Conservation (phyloP, 1,140 invertebrate genomes). For the Holotrichia oblita region DNA sequence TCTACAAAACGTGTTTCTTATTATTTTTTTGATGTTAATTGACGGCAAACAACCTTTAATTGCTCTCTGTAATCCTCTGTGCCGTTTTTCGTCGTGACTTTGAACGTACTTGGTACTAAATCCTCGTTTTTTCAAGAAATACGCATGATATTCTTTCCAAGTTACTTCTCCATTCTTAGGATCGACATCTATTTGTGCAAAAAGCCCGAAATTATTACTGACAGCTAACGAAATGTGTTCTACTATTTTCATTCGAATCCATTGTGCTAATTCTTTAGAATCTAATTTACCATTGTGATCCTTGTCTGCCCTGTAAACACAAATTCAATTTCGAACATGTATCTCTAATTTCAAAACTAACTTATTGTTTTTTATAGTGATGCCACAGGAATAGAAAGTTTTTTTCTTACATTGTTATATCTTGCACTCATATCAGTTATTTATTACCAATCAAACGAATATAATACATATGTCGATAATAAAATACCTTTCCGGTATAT, state of each 20-base stretch:
- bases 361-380: too few species aligned
- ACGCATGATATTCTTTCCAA: constrained; percentile 82
- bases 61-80: constrained; percentile 63
- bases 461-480: too few species aligned
- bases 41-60: constrained; percentile 61
- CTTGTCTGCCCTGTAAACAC: constrained; percentile 71
- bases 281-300: constrained; percentile 71
- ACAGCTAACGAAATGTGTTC: constrained; percentile 79
- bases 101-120: constrained; percentile 71
- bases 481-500: too few species aligned
- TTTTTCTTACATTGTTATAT: too few species aligned
- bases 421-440: too few species aligned
- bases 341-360: too few species aligned
- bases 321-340: not conserved
- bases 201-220: constrained; percentile 77
- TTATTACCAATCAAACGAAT: too few species aligned
- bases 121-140: constrained; percentile 76
- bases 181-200: constrained; percentile 76
- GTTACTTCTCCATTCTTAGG: constrained; percentile 79
- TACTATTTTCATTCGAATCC: constrained; percentile 78
- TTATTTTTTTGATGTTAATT: not conserved
- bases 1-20: constrained; percentile 58
- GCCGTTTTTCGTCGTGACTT: constrained; percentile 73
- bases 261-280: constrained; percentile 73
- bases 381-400: too few species aligned